phyloP scores from a whole-genome alignment of 2,797 vertebrate genomes.

The Notamacropus eugenii region DNA sequence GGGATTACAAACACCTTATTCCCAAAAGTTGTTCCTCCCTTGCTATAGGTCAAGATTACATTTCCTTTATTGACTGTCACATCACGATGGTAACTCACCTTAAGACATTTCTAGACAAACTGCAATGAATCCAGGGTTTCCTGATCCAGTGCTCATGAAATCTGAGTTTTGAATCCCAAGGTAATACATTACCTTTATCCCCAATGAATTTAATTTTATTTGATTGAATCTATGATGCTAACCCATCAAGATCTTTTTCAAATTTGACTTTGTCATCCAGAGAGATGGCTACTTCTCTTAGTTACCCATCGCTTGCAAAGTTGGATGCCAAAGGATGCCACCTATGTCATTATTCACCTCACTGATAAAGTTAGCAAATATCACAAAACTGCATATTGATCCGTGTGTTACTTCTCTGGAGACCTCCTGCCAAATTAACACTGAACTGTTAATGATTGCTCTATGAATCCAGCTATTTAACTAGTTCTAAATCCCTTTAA shows the following conservation, averaged over 20 bases:
- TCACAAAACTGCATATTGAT: not conserved
- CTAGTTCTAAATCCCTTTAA: not conserved
- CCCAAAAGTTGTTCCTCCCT: not conserved
- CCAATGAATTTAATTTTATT: not conserved
- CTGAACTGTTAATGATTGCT: not conserved
- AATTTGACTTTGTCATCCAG: not conserved
- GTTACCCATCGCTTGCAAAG: not conserved
- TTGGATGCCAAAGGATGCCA: not conserved
- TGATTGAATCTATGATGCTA: not conserved
- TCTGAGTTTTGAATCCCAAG: not conserved
- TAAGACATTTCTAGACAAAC: not conserved
- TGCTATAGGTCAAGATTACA: not conserved
- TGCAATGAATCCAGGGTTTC: not conserved
- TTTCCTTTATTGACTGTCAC: not conserved
- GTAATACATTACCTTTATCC: not conserved
- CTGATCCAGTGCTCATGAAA: not conserved
- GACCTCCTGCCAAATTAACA: not conserved
- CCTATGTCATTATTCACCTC: not conserved
- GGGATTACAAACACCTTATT: not conserved
- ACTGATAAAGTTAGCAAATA: not conserved
- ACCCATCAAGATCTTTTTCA: too few relatives aligned
- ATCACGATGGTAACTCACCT: not conserved
- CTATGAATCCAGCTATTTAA: not conserved
- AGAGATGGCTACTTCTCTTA: not conserved
- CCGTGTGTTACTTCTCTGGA: not conserved